Base-by-base conservation (phyloP, 2,888 invertebrate species). In the Mimas tiliae region DNA sequence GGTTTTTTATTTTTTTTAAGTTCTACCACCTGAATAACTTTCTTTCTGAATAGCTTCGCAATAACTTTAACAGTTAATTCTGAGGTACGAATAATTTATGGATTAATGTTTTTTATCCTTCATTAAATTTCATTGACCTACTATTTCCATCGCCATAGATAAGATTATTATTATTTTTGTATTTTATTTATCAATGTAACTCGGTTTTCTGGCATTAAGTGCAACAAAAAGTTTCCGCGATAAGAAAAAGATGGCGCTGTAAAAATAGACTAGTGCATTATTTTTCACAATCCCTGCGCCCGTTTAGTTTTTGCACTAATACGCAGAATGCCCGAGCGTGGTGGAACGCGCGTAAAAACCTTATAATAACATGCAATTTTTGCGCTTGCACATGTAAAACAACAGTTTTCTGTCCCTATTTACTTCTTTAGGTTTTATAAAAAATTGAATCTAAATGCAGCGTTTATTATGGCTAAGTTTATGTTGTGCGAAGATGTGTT, bases 351-450 rank as follows among this genome's bases (percentile, higher is more conserved):
- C 53, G 70, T 69, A 82, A 83, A 81, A 83, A 83, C 77, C 63
- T 72, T 77, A 77, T 83, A 75, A 77, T 76, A 65, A 75, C 73
- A 73, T 74, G 78, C 77, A 78, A 78, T 81, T 78, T 76, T 72
- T 70, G 52, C 67, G 68, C 66, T 63, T 62, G 66, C 63, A 67
- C 68, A 69, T 65, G 70, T 52, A 50, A 67, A 66, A 65, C 68
- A 69, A 63, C 63, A 38, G 63, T 67, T 65, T 63, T 67, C 63
- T 48, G 27, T 63, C 19, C 52, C 34, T 53, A 55, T 53, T 67
- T 65, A 62, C 48, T 64, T 62, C 67, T 70, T 65, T 53, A 42
- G 58, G 11, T 64, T 68, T 58, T 58, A 19, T 66, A 66, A 58
- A 65, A 58, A 58, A 65, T 48, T 53, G n/a, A 50, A 58, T 58